A percentile compares a stretch with the other conserved stretches of the same genome.
phyloP scores from a whole-genome alignment of 2,113 vertebrate genomes.

The Nothobranchius furzeri region DNA sequence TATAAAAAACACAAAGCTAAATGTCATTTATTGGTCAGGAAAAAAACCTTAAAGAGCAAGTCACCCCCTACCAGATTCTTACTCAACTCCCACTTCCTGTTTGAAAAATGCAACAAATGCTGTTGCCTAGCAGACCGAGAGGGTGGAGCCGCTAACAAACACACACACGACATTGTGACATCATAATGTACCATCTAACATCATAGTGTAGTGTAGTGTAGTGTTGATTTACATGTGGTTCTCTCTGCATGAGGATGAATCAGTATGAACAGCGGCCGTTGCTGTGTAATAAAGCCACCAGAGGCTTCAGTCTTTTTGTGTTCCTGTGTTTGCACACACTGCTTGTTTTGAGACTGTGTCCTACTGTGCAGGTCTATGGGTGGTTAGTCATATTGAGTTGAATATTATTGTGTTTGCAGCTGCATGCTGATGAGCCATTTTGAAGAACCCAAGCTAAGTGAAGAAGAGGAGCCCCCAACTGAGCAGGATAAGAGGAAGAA shows the following conservation, averaged over 20 bases:
- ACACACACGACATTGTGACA: too few species aligned
- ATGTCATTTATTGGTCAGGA: too few species aligned
- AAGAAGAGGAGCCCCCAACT: constrained; percentile 93
- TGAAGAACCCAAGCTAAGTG: constrained; percentile 89
- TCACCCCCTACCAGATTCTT: too few species aligned
- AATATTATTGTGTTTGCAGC: constrained; percentile 77
- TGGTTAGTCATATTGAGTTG: constrained; percentile 60
- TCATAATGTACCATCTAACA: too few species aligned
- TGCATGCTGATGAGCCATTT: constrained; percentile 94
- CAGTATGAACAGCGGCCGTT: constrained; percentile 38
- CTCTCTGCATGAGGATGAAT: constrained; percentile 55
- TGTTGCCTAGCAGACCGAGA: too few species aligned
- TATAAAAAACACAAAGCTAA: too few species aligned
- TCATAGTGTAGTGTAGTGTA: too few species aligned
- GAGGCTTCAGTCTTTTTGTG: constrained; percentile 33
- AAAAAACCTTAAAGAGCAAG: too few species aligned
- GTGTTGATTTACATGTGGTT: constrained; percentile 35
- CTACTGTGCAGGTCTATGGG: constrained; percentile 43
- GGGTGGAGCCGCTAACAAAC: too few species aligned
- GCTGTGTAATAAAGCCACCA: constrained; percentile 16
- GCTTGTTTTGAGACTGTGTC: constrained; percentile 45
- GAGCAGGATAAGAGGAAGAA: constrained; percentile 98
- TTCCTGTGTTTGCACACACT: constrained; percentile 15
- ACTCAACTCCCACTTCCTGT: too few species aligned
- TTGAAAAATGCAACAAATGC: too few species aligned